Percentiles rank a stretch among this genome's conserved stretches.
These are phyloP conservation scores for Sinocyclocheilus rhinocerous DNA, from an alignment of 2,113 vertebrate species.

Conservation along the genomic window DNA sequence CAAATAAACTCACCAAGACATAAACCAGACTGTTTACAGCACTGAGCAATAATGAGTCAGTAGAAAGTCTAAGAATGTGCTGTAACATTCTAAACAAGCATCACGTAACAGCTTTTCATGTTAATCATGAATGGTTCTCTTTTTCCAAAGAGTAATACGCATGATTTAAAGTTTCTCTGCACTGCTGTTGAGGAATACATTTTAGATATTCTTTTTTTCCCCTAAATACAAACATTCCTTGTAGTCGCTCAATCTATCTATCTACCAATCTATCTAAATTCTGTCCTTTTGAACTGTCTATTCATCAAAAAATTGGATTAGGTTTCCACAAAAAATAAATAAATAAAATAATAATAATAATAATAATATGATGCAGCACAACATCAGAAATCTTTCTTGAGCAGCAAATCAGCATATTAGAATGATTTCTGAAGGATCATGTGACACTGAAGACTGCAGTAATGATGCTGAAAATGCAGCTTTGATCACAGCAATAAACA, in stretches of 20 bases:
- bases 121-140: background rate
- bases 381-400: too few species aligned
- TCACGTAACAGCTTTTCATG: background rate
- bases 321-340: too few species aligned
- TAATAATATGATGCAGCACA: too few species aligned
- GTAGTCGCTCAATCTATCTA: too few species aligned
- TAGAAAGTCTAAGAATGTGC: conserved; percentile 6
- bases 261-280: too few species aligned
- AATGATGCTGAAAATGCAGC: background rate
- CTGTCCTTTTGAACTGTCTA: too few species aligned
- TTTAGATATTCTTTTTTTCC: background rate
- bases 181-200: background rate
- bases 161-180: background rate
- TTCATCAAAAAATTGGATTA: too few species aligned
- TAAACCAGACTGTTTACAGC: conserved; percentile 7
- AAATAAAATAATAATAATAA: too few species aligned
- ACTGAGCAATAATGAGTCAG: background rate
- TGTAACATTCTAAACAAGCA: background rate
- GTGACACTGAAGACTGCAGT: background rate
- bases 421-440: too few species aligned
- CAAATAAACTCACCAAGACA: background rate
- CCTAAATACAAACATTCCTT: too few species aligned
- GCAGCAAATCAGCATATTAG: too few species aligned
- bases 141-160: background rate
- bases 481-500: background rate